phyloP scores from a whole-genome alignment of 2,888 invertebrate species.

The Xestia xanthographa region DNA sequence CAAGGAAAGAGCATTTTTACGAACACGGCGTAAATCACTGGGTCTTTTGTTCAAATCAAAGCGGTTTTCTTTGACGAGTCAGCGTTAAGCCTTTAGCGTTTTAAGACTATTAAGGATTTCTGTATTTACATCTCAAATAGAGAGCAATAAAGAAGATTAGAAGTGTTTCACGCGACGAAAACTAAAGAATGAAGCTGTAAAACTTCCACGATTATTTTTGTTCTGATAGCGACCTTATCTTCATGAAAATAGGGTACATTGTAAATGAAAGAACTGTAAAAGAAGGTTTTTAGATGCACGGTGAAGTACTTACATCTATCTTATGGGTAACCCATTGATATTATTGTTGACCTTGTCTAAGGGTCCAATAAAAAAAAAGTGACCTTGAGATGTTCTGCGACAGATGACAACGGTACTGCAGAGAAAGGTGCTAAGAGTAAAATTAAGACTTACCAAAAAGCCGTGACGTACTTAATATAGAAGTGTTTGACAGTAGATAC shows the following conservation, averaged over 20 bases:
- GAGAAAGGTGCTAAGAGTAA: background rate
- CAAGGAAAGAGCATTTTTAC: conserved; percentile 58
- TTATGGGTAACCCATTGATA: too few relatives aligned
- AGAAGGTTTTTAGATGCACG: too few relatives aligned
- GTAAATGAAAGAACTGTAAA: too few relatives aligned
- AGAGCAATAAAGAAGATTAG: background rate
- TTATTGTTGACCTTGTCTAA: background rate
- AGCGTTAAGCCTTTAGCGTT: conserved; percentile 40
- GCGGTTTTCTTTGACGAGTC: conserved; percentile 61
- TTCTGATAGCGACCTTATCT: background rate
- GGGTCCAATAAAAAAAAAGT: background rate
- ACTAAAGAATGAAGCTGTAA: background rate
- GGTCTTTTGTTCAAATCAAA: conserved; percentile 66
- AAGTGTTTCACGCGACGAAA: background rate
- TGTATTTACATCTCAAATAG: conserved; percentile 16
- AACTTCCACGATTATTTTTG: background rate
- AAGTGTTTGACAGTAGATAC: background rate
- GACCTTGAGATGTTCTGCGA: background rate
- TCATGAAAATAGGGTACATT: too few relatives aligned
- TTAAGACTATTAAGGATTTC: conserved; percentile 34
- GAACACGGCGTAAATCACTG: conserved; percentile 59
- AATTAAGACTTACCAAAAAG: background rate
- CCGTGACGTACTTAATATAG: background rate
- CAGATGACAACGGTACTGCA: background rate
- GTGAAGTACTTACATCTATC: too few relatives aligned